Evolutionary conservation across 2,113 vertebrate species (phyloP).

Genomic region (Petrocephalus microphthalmus): DNA sequence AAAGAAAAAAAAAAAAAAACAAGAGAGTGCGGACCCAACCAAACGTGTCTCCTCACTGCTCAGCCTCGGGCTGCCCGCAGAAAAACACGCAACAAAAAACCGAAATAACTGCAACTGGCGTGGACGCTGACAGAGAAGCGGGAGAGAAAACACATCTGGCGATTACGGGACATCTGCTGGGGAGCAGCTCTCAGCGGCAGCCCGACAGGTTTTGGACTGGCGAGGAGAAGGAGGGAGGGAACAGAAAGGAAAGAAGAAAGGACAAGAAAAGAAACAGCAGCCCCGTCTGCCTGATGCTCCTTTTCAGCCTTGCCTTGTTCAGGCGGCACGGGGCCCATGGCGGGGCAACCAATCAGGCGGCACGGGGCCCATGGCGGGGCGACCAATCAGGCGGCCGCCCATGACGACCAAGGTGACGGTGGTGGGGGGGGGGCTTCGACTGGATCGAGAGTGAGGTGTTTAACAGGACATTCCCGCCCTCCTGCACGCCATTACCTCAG

Average conservation of each 20-base stretch:
- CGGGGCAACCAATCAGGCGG: neutral
- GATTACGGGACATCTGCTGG: neutral
- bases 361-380: neutral
- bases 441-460: neutral
- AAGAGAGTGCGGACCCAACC: slow-evolving; percentile 62
- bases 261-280: neutral
- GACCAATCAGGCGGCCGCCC: neutral
- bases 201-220: neutral
- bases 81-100: neutral
- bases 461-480: neutral
- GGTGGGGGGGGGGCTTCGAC: neutral
- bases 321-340: neutral
- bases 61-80: slow-evolving; percentile 48
- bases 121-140: neutral
- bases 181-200: neutral
- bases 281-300: neutral
- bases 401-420: neutral
- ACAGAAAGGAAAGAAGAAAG: neutral
- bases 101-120: neutral
- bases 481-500: slow-evolving; percentile 50
- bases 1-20: slow-evolving; percentile 78
- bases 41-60: slow-evolving; percentile 64
- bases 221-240: neutral
- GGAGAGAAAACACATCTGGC: neutral
- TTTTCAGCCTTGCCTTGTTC: neutral